Evolutionary conservation across 2,113 vertebrate species (phyloP).

Genomic region (Capricornis sumatraensis): DNA sequence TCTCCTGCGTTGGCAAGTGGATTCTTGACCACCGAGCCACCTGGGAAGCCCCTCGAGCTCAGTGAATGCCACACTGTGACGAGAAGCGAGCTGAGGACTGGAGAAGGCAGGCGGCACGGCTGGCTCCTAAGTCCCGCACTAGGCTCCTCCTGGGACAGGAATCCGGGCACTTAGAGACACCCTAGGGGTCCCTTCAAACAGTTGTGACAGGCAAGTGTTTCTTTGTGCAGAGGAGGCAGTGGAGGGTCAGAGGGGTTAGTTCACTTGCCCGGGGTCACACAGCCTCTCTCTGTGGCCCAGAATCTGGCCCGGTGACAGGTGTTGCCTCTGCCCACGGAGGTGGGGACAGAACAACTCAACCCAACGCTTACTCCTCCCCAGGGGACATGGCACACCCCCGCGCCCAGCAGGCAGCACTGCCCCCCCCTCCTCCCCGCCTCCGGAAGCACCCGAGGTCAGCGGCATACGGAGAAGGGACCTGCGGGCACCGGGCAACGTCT

Average conservation of each 20-base stretch:
- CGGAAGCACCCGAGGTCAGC: rapidly evolving
- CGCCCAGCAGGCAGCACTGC: too few relatives aligned
- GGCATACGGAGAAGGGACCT: not conserved
- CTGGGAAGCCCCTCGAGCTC: not conserved
- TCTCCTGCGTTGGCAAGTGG: not conserved
- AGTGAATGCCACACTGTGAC: not conserved
- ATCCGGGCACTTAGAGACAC: not conserved
- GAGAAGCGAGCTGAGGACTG: not conserved
- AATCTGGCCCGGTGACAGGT: too few relatives aligned
- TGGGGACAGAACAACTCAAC: not conserved
- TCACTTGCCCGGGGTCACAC: not conserved
- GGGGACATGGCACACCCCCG: not conserved
- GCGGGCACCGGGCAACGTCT: rapidly evolving
- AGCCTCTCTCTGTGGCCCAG: not conserved
- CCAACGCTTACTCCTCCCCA: too few relatives aligned
- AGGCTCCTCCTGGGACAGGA: rapidly evolving
- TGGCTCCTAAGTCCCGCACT: rapidly evolving
- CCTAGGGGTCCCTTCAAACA: not conserved
- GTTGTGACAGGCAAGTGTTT: not conserved
- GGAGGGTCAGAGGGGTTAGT: not conserved
- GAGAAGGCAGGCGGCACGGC: rapidly evolving
- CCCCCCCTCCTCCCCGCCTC: not conserved
- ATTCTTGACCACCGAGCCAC: not conserved
- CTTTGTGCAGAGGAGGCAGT: not conserved
- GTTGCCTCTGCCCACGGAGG: not conserved